Conservation (phyloP, 2,888 invertebrate genomes). For the Chelonus formosanus region DNA sequence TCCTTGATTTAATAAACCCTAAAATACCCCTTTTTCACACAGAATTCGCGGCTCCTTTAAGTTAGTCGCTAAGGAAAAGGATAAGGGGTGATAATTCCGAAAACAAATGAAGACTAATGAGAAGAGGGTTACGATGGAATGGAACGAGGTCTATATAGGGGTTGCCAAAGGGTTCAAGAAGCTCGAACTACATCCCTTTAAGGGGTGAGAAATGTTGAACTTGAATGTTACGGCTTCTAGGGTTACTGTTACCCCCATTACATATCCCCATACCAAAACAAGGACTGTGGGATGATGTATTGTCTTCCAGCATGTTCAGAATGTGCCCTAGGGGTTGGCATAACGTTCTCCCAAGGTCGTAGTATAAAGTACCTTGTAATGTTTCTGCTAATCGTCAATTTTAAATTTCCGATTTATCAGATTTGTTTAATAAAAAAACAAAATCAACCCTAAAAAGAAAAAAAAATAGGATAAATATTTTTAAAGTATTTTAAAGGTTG, state of each 20-base stretch:
- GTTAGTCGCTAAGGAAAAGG: slow-evolving; percentile 9
- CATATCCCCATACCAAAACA: slow-evolving; percentile 28
- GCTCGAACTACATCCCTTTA: slow-evolving; percentile 55
- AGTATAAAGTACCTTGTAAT: slow-evolving; percentile 39
- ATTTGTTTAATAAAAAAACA: not conserved
- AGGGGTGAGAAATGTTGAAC: slow-evolving; percentile 63
- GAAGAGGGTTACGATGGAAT: slow-evolving; percentile 53
- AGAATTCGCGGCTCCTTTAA: slow-evolving; percentile 27
- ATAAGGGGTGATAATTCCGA: slow-evolving; percentile 62
- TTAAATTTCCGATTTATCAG: slow-evolving; percentile 6
- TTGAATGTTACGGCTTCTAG: slow-evolving; percentile 61
- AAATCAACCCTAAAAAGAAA: not conserved
- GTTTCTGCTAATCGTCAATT: slow-evolving; percentile 40
- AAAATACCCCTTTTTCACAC: slow-evolving; percentile 23
- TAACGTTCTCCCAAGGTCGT: slow-evolving; percentile 25
- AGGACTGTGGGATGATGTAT: slow-evolving; percentile 61
- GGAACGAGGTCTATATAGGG: slow-evolving; percentile 48
- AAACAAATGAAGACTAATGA: slow-evolving; percentile 66
- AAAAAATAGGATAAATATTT: not conserved
- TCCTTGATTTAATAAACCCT: slow-evolving; percentile 23
- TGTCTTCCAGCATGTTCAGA: slow-evolving; percentile 57
- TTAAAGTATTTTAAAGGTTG: not conserved
- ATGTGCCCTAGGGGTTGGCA: slow-evolving; percentile 41
- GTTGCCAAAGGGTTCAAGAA: slow-evolving; percentile 57
- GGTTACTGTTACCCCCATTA: slow-evolving; percentile 49